Evolutionary conservation across 2,113 vertebrate genomes (phyloP).

Genomic region (Arizona elegans): DNA sequence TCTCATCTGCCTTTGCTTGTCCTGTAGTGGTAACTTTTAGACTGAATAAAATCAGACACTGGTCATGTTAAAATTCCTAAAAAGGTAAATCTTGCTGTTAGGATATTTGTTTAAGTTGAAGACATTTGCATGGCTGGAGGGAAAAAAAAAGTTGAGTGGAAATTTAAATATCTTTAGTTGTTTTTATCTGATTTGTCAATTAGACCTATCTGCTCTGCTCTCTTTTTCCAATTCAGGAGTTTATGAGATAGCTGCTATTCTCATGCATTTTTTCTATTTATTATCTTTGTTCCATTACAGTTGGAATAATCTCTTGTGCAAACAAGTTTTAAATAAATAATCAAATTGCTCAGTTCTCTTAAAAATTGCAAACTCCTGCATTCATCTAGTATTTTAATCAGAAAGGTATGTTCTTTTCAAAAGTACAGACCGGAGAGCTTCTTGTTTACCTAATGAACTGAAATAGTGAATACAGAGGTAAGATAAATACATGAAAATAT

Average conservation of each 20-base stretch:
- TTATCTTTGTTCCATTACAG: not conserved
- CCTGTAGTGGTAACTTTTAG: not conserved
- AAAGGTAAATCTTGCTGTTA: not conserved
- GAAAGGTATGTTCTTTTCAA: not conserved
- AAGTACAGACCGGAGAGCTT: not conserved
- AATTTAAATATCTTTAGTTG: conserved; percentile 18
- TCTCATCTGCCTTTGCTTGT: rapidly evolving
- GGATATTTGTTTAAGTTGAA: conserved; percentile 27
- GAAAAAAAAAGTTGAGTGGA: not conserved
- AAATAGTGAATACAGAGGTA: not conserved
- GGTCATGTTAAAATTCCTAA: conserved; percentile 15
- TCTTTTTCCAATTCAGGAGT: not conserved
- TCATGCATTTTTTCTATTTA: not conserved
- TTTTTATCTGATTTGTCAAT: conserved; percentile 8
- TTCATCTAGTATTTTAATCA: not conserved
- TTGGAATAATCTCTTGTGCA: not conserved
- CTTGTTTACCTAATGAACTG: not conserved
- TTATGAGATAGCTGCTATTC: not conserved
- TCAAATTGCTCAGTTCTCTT: not conserved
- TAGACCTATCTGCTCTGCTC: not conserved
- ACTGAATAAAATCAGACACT: not conserved
- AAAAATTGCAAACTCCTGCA: not conserved
- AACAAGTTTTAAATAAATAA: not conserved
- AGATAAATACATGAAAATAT: not conserved
- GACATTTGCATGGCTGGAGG: not conserved